Base-by-base conservation (phyloP, 2,888 invertebrate genomes). In the Tinea trinotella region DNA sequence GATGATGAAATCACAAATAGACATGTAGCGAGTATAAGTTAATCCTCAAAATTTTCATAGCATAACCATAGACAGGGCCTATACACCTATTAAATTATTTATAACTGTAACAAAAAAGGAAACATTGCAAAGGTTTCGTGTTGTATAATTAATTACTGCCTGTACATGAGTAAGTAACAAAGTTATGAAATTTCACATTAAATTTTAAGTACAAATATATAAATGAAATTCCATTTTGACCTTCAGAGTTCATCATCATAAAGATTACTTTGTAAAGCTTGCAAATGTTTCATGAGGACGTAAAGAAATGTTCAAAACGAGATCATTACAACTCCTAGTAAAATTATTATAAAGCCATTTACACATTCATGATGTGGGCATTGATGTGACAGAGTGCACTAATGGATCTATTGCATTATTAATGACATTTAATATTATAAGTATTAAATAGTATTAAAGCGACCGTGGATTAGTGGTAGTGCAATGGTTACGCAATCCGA, bases 171-270 rank as follows among this genome's bases (percentile, higher is more conserved):
- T 30, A 30, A 30, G 30, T 30, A 4, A 30, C 30, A 30, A 30
- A 30, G 30, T 30, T 30, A 30, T 30, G 7, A 30, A 30, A 30
- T 30, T 30, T 30, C 2, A 30, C 30, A 30, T 30, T 30, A 30
- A 30, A 30, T 30, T 30, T 30, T 30, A 30, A 30, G 30, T 30
- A 30, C 7, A 30, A 22, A 22, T 22, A 22, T 7, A 22, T 22
- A 22, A 22, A 30, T 7, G 7, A 30, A 30, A 30, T 30, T 30
- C 30, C 30, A 30, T n/a, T 30, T 30, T 30, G 30, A 30, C 40
- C 17, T 40, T 17, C 13, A 5, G 17, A 40, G 40, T 40, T 40
- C 40, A 40, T 40, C 40, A 40, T 40, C 40, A 17, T 40, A 40
- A 40, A 40, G 40, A 40, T 30, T 30, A 30, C 30, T 30, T 30